A percentile compares a stretch with the other conserved stretches of the same genome.
Conservation (phyloP, 2,888 invertebrate species). For the Strigamia crassipes region DNA sequence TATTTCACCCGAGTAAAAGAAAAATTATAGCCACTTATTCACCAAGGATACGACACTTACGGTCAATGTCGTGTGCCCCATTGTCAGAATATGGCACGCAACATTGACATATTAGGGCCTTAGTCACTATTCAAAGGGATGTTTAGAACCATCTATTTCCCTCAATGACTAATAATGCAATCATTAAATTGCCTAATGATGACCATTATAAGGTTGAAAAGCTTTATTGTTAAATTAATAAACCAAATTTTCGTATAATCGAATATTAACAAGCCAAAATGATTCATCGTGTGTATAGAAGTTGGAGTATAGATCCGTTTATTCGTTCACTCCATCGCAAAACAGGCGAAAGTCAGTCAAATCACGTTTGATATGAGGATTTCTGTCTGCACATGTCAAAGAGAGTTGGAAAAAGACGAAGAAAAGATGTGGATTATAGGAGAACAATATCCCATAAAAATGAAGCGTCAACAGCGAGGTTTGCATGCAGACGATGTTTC, state of each 20-base stretch:
- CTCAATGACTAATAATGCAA: too few relatives aligned
- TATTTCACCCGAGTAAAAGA: too few relatives aligned
- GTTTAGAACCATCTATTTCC: too few relatives aligned
- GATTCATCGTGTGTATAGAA: too few relatives aligned
- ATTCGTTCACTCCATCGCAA: neutral
- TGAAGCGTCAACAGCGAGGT: slow-evolving; percentile 8
- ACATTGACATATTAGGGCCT: too few relatives aligned
- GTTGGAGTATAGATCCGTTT: too few relatives aligned
- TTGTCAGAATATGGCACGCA: too few relatives aligned
- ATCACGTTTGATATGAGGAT: neutral
- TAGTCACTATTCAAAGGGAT: too few relatives aligned
- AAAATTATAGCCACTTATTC: too few relatives aligned
- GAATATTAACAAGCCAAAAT: neutral
- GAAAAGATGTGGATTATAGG: neutral
- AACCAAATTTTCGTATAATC: neutral
- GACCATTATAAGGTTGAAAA: neutral
- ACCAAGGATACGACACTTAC: too few relatives aligned
- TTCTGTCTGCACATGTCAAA: slow-evolving; percentile 14
- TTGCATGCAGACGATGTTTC: slow-evolving; percentile 22
- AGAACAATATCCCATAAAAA: slow-evolving; percentile 18
- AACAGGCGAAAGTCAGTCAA: neutral
- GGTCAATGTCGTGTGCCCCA: too few relatives aligned
- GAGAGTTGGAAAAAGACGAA: neutral
- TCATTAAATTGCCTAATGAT: neutral
- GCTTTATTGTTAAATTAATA: neutral